phyloP scores from a whole-genome alignment of 1,140 invertebrate genomes.

The Zaprionus kolodkinae region DNA sequence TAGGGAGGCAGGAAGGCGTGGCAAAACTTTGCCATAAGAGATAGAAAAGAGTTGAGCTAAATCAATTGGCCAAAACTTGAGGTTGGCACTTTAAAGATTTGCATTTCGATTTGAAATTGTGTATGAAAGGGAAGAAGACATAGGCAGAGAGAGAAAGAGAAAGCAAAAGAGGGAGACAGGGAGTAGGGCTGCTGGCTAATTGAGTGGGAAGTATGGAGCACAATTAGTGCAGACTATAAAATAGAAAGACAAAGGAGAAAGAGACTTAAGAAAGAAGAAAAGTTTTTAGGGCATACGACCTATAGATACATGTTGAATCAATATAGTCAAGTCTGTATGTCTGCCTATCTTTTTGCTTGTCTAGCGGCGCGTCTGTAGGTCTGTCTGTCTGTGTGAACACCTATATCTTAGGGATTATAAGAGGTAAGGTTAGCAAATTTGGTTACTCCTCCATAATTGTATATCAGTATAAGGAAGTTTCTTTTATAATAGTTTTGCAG shows the following conservation, averaged over 20 bases:
- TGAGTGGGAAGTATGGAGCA: background rate
- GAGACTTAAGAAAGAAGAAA: background rate
- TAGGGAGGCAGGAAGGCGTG: background rate
- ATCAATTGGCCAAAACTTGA: slow-evolving; percentile 37
- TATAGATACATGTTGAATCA: too few relatives aligned
- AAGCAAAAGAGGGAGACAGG: background rate
- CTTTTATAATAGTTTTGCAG: too few relatives aligned
- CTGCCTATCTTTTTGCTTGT: too few relatives aligned
- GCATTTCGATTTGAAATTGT: slow-evolving; percentile 3
- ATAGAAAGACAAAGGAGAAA: background rate
- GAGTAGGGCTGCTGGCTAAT: background rate
- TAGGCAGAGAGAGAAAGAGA: background rate
- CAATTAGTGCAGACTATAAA: background rate
- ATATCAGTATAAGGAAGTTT: too few relatives aligned
- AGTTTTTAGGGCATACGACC: background rate
- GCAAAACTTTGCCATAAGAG: slow-evolving; percentile 15
- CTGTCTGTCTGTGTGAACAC: too few relatives aligned
- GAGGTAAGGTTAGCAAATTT: too few relatives aligned
- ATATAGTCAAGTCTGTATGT: too few relatives aligned
- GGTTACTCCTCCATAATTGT: too few relatives aligned
- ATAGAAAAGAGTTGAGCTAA: slow-evolving; percentile 21
- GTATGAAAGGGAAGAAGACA: background rate
- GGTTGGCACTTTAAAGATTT: slow-evolving; percentile 20
- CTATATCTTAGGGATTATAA: too few relatives aligned
- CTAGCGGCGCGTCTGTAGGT: too few relatives aligned